A percentile compares a stretch with the other conserved stretches of the same genome.
phyloP scores from a whole-genome alignment of 1,140 invertebrate species.

The Bombus pascuorum region DNA sequence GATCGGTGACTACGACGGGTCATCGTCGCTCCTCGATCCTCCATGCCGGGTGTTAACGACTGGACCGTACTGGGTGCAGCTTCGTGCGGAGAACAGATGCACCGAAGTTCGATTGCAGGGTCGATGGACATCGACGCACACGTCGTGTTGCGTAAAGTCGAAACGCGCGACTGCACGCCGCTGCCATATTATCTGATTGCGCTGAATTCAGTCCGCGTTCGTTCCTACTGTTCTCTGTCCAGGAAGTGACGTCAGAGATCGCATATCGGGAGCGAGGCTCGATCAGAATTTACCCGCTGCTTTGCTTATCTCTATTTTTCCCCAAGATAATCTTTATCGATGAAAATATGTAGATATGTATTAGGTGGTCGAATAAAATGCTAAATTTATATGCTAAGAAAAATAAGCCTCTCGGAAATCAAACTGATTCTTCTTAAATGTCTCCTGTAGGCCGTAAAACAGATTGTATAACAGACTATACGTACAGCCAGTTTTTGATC shows the following conservation, averaged over 20 bases:
- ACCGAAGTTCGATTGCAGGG: neutral
- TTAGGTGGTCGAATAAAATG: too few species aligned
- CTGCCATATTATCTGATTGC: slow-evolving; percentile 65
- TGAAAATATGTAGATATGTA: neutral
- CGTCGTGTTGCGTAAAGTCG: slow-evolving; percentile 44
- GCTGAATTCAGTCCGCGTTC: slow-evolving; percentile 62
- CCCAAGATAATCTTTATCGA: too few species aligned
- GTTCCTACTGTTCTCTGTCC: slow-evolving; percentile 53
- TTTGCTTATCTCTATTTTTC: neutral
- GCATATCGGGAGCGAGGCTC: neutral
- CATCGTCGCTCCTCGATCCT: neutral
- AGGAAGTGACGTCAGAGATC: slow-evolving; percentile 67
- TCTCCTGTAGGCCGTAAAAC: too few species aligned
- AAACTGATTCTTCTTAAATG: too few species aligned
- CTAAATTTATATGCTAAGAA: too few species aligned
- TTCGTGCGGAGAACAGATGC: slow-evolving; percentile 26
- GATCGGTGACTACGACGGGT: slow-evolving; percentile 1
- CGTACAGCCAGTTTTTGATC: too few species aligned
- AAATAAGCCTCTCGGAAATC: too few species aligned
- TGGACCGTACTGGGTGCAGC: neutral
- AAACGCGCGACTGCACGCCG: slow-evolving; percentile 45
- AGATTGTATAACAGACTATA: too few species aligned
- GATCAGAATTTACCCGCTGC: slow-evolving; percentile 41
- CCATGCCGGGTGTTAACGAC: neutral
- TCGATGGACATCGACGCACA: slow-evolving; percentile 13